Base-by-base conservation (phyloP, 2,888 invertebrate genomes). In the Caradrina kadenii region DNA sequence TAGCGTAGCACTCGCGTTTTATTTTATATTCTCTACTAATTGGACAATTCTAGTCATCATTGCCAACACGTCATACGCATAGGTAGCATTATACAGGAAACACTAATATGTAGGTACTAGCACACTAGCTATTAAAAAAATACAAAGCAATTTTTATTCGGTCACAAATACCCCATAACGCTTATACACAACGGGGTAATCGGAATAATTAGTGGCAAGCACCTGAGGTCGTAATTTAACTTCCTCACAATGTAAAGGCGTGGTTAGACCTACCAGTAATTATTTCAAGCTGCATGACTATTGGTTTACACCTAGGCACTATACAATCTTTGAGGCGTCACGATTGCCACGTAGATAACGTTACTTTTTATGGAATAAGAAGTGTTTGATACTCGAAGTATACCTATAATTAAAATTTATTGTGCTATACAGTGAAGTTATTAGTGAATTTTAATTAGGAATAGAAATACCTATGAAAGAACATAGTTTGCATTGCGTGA, bases 181-280 rank as follows among this genome's bases (percentile, higher is more conserved):
- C 54, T 21, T 52, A 61, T 53, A 8, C 60, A 79, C 48, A 56
- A 21, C 45, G n/a, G 17, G 66, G 45, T 75, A 58, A 49, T 63
- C 61, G 66, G 80, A 66, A 52, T 76, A 80, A 76, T 80, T 75
- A 80, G 53, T 19, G 54, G 39, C 53, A 48, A 56, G 54, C 66
- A 65, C 61, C 68, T 68, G 64, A 53, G 49, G 50, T 35, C 35
- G 39, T 76, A 59, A 76, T 31, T 75, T 52, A 26, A 50, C 74
- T 50, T 31, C 45, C 26, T 31, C 42, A 58, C 58, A 66, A 56
- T 49, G 58, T 56, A 17, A 35, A 67, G 75, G 75, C 75, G 75
- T 80, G 76, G 75, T 80, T 67, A 48, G 21, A 17, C 21, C 13
- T 15, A 52, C 26, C 31, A 13, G 45, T 66, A 76, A 75, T 75